Percentiles rank a stretch among this genome's conserved stretches.
Conservation (phyloP, 2,113 vertebrate genomes). For the Megaceryle torquata region DNA sequence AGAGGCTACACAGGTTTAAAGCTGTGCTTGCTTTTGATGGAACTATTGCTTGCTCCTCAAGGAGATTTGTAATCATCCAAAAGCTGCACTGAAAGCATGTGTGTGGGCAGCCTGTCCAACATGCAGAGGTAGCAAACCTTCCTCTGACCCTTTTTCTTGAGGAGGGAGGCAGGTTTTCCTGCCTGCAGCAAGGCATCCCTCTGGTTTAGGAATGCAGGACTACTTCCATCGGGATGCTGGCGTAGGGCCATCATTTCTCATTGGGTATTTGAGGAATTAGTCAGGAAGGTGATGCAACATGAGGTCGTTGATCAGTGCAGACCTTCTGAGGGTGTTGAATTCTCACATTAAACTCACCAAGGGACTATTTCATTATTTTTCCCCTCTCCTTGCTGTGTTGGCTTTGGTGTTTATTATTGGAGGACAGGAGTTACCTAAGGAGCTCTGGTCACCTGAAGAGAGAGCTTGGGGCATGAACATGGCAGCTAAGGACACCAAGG, state of each 20-base stretch:
- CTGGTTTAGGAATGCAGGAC: background rate
- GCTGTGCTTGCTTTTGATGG: background rate
- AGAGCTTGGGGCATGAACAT: background rate
- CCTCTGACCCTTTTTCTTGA: background rate
- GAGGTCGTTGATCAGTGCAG: background rate
- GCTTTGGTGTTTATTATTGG: background rate
- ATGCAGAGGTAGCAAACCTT: accelerated
- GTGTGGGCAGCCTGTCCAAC: background rate
- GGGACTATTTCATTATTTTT: background rate
- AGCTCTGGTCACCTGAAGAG: background rate
- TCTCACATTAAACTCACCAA: background rate
- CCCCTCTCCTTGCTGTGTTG: background rate
- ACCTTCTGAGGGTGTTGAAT: background rate
- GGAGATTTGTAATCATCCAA: background rate
- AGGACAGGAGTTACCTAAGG: background rate
- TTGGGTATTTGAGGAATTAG: background rate
- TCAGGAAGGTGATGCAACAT: background rate
- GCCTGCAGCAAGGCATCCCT: background rate
- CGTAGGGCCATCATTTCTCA: background rate
- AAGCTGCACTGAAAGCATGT: background rate
- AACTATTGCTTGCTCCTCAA: background rate
- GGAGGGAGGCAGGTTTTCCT: background rate
- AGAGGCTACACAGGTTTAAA: background rate
- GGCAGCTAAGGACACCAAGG: background rate
- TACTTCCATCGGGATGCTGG: accelerated